These are phyloP conservation scores for Chrysomela aeneicollis DNA, from an alignment of 2,888 invertebrate genomes.

Conservation along the genomic window DNA sequence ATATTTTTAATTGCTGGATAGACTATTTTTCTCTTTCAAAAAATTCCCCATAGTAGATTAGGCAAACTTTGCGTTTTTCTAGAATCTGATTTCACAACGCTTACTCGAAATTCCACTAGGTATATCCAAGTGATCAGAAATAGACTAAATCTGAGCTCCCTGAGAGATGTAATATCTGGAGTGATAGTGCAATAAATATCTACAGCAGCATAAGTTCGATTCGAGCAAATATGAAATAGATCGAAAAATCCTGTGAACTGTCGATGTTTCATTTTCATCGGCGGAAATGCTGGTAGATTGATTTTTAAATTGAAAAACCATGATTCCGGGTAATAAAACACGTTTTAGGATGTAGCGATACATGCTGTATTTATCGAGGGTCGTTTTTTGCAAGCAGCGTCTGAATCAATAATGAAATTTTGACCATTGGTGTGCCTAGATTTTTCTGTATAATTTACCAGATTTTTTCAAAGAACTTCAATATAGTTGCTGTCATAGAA, in stretches of 20 bases:
- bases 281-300: conserved; percentile 25
- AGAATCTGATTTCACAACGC: too few relatives aligned
- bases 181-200: neutral
- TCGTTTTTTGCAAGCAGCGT: neutral
- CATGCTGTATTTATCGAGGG: neutral
- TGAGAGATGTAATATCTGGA: neutral
- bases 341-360: conserved; percentile 21
- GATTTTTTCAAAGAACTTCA: too few relatives aligned
- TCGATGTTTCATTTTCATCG: conserved; percentile 15
- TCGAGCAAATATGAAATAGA: neutral
- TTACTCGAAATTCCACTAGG: too few relatives aligned
- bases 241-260: neutral
- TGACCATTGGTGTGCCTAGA: neutral
- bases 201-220: neutral
- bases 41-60: too few relatives aligned
- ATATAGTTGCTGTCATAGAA: too few relatives aligned
- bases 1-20: too few relatives aligned
- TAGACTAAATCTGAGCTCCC: too few relatives aligned
- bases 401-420: neutral
- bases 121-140: too few relatives aligned
- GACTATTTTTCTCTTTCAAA: too few relatives aligned
- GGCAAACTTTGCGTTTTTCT: too few relatives aligned
- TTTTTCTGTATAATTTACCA: too few relatives aligned
- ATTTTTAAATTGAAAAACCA: conserved; percentile 31
- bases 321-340: conserved; percentile 30